Base-by-base conservation (phyloP, 2,113 vertebrate genomes). In the Sisor rabdophorus region DNA sequence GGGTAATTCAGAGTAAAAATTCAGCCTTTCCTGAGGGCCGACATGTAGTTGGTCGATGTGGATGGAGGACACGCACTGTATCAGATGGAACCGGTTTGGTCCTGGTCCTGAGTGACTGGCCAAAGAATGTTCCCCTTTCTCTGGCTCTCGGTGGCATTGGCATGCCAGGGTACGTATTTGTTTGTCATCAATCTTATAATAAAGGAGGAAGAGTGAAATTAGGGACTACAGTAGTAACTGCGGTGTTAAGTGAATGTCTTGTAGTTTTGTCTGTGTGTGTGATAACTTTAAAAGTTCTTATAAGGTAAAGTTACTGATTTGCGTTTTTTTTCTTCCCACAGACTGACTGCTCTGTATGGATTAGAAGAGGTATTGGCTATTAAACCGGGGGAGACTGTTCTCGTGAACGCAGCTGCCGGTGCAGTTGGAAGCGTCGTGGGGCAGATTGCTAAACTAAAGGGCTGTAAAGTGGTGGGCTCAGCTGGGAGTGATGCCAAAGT, bases 261-360 rank as follows among this genome's bases (percentile, higher is more conserved):
- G n/a, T n/a, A n/a, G n/a, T n/a, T n/a, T n/a, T n/a, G n/a, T n/a
- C n/a, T n/a, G n/a, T n/a, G n/a, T n/a, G n/a, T n/a, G n/a, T n/a
- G n/a, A n/a, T n/a, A n/a, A n/a, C n/a, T n/a, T n/a, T n/a, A n/a
- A n/a, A n/a, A n/a, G n/a, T n/a, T n/a, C n/a, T n/a, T n/a, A n/a
- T n/a, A n/a, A n/a, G n/a, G n/a, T n/a, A n/a, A n/a, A n/a, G n/a
- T n/a, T n/a, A n/a, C n/a, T n/a, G n/a, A n/a, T n/a, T n/a, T n/a
- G n/a, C n/a, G n/a, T n/a, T n/a, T n/a, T n/a, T n/a, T 2, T 13
- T 26, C 11, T 70, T 58, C 2, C 22, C 32, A 54, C 84, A 95
- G 93, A 17, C 84, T 94, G 26, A 94, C 92, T 28, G 93, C 93
- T 0, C 93, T 94, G 75, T 94, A 94, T 73, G 94, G 93, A 73